Evolutionary conservation across 2,113 vertebrate genomes (phyloP), one percentile per base, ranked within the genome.

Genomic region (Stegostoma tigrinum): DNA sequence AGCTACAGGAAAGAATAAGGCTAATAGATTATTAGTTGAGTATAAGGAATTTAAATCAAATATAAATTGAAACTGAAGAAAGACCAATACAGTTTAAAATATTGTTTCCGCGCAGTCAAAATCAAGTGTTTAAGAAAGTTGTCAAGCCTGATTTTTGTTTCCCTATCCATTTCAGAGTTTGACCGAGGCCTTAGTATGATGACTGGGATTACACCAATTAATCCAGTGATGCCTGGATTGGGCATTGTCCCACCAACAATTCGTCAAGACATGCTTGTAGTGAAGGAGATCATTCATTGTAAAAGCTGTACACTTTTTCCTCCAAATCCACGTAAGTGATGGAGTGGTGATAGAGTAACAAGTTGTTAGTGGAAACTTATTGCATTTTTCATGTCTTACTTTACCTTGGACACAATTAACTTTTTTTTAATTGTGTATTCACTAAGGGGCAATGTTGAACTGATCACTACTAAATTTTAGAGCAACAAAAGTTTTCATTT

Each of bases 261-360:
- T 96, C 98, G 98, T 42, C 98, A 98, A 42, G 98, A 99, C 96
- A 96, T 99, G 96, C 98, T 98, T 0, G 97, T 98, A 6, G 97
- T 98, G 34, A 99, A 99, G 96, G 99, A 99, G 97, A 99, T 99
- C 97, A 99, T 99, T 96, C 99, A 99, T 97, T 99, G 98, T 98
- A 99, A 99, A 97, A 99, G 97, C 98, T 99, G 99, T 97, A 99
- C 99, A 0, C 98, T 99, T 96, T 99, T 99, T 96, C 99, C 99
- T 4, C 98, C 99, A 7, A 99, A 99, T 97, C 99, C 99, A 96
- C 99, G 99, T 99, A 98, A 98, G 97, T 48, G 24, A 85, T 3
- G 23, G 5, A 85, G 61, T 23, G 85, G 3, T 42, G 75, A 30
- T 30, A 64, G n/a, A 61, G 52, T 93, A 93, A 67, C 38, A 34